Conservation (phyloP, 2,113 vertebrate species). For the Ivindomyrus marchei region DNA sequence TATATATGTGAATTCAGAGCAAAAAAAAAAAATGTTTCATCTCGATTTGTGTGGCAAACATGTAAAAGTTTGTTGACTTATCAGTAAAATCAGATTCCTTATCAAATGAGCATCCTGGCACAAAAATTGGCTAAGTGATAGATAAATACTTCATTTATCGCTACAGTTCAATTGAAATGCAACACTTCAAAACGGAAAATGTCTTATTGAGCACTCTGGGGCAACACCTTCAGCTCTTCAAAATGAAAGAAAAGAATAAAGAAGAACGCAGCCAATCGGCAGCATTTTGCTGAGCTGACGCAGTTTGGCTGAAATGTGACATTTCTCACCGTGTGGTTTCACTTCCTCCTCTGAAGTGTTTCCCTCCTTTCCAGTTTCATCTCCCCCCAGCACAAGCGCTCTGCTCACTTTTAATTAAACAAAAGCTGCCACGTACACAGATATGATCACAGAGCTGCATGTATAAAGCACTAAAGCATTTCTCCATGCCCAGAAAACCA, state of each 20-base stretch:
- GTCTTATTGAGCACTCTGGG: not conserved
- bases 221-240: not conserved
- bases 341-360: not conserved
- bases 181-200: not conserved
- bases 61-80: not conserved
- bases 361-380: not conserved
- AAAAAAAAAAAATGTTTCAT: not conserved
- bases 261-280: not conserved
- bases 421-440: not conserved
- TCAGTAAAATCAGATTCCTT: not conserved
- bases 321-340: not conserved
- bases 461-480: not conserved
- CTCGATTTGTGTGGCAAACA: not conserved
- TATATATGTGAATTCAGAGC: not conserved
- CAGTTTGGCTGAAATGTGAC: not conserved
- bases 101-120: not conserved
- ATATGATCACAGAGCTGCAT: not conserved
- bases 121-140: not conserved
- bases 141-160: not conserved
- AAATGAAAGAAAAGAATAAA: not conserved
- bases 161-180: not conserved
- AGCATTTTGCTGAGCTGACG: not conserved
- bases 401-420: not conserved
- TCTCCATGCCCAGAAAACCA: not conserved
- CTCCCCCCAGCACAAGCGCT: not conserved